phyloP scores from a whole-genome alignment of 2,888 invertebrate species.

The Meloe dianella region DNA sequence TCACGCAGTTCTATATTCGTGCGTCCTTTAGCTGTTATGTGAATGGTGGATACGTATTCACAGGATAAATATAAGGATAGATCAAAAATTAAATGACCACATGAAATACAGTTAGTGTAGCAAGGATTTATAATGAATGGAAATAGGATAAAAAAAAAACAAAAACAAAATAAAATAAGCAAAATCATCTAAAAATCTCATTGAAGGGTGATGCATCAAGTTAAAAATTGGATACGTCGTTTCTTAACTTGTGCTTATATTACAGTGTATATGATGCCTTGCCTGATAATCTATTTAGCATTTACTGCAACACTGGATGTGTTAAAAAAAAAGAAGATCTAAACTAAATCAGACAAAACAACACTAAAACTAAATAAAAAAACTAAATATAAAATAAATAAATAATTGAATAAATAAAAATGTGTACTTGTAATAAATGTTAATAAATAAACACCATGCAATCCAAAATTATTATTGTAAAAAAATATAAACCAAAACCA shows the following conservation, averaged over 20 bases:
- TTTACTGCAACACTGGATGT: not conserved
- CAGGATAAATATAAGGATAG: not conserved
- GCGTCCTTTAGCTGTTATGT: slow-evolving; percentile 91
- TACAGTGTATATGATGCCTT: slow-evolving; percentile 14
- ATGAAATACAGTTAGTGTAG: slow-evolving; percentile 10
- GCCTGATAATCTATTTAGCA: slow-evolving; percentile 11
- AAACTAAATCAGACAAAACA: slow-evolving; percentile 20
- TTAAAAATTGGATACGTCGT: not conserved
- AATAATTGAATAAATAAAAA: slow-evolving; percentile 21
- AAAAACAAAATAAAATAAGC: slow-evolving; percentile 53
- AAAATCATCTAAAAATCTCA: slow-evolving; percentile 38
- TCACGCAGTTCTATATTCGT: slow-evolving; percentile 99
- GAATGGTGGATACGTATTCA: not conserved
- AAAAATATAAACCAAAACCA: slow-evolving; percentile 36
- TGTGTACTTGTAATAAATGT: slow-evolving; percentile 28
- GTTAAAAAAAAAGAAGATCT: slow-evolving; percentile 7
- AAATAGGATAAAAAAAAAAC: slow-evolving; percentile 22
- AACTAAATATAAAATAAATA: slow-evolving; percentile 18
- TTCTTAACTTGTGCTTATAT: not conserved
- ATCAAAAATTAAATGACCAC: slow-evolving; percentile 15
- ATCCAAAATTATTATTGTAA: slow-evolving; percentile 39
- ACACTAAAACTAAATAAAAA: slow-evolving; percentile 16
- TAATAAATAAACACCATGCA: slow-evolving; percentile 38
- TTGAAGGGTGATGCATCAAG: slow-evolving; percentile 13
- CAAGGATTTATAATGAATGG: slow-evolving; percentile 21